Conservation (phyloP, 2,888 invertebrate species). For the Drosophila hamatofila region DNA sequence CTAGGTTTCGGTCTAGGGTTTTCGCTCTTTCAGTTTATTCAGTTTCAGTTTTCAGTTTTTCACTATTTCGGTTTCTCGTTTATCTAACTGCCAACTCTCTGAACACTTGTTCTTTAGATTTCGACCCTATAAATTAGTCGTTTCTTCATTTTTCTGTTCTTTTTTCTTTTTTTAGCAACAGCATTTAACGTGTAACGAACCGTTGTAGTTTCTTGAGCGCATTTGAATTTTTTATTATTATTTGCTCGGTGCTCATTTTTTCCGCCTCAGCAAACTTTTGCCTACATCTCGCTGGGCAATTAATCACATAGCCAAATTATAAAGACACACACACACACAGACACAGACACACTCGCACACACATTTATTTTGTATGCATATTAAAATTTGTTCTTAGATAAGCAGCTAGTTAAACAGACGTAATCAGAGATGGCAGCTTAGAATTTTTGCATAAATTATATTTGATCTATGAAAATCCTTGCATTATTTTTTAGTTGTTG, state of each 20-base stretch:
- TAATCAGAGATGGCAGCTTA: constrained; percentile 34
- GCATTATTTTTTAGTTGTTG: no score
- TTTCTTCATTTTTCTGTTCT: background rate
- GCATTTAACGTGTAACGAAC: constrained; percentile 61
- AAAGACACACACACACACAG: constrained; percentile 28
- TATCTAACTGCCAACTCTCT: constrained; percentile 15
- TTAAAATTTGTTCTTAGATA: constrained; percentile 53
- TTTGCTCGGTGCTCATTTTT: constrained; percentile 62
- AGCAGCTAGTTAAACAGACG: constrained; percentile 40
- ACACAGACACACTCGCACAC: constrained; percentile 15
- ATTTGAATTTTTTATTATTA: constrained; percentile 38
- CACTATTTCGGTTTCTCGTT: constrained; percentile 13
- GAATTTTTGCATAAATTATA: constrained; percentile 31
- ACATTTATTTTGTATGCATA: constrained; percentile 53
- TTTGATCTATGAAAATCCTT: constrained; percentile 27
- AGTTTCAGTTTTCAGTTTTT: constrained; percentile 3
- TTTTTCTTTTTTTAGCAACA: constrained; percentile 48
- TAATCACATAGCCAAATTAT: constrained; percentile 70
- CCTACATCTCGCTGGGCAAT: constrained; percentile 44
- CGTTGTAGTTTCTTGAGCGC: constrained; percentile 48
- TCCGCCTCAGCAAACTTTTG: constrained; percentile 60
- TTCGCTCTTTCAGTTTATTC: background rate
- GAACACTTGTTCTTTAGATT: constrained; percentile 60
- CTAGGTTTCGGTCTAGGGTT: constrained; percentile 1
- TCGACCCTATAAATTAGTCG: constrained; percentile 63